Conservation (phyloP, 2,797 vertebrate genomes). For the Hemibagrus guttatus region DNA sequence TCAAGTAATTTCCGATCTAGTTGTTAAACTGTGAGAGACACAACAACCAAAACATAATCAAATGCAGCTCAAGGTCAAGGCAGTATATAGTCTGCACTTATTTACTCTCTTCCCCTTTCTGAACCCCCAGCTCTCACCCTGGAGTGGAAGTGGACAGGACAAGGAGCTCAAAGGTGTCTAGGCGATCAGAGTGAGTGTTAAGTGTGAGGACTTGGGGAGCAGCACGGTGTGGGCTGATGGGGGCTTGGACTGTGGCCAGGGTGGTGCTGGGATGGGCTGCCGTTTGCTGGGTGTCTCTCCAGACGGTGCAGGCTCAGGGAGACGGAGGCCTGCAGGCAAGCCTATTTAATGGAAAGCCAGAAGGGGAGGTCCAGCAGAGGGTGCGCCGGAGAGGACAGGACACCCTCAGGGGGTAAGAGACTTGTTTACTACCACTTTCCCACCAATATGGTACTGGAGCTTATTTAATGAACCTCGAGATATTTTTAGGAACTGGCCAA, state of each 20-base stretch:
- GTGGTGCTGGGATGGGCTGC: slow-evolving; percentile 83
- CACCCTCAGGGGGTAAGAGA: slow-evolving; percentile 85
- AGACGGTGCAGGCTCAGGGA: slow-evolving; percentile 67
- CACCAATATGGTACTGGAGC: neutral
- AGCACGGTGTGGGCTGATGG: slow-evolving; percentile 73
- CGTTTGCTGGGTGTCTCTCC: slow-evolving; percentile 66
- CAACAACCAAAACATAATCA: neutral
- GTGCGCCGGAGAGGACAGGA: slow-evolving; percentile 90
- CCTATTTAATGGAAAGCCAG: slow-evolving; percentile 72
- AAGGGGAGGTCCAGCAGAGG: slow-evolving; percentile 79
- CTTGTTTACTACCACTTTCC: slow-evolving; percentile 14
- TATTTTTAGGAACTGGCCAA: too few relatives aligned
- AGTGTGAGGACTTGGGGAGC: slow-evolving; percentile 49
- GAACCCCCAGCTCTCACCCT: slow-evolving; percentile 61
- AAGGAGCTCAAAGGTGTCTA: slow-evolving; percentile 32
- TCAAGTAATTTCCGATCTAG: neutral
- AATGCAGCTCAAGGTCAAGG: neutral
- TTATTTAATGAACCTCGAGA: neutral
- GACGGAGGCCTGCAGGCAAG: slow-evolving; percentile 78
- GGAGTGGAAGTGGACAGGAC: slow-evolving; percentile 63
- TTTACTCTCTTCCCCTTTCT: slow-evolving; percentile 26
- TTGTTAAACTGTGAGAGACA: neutral
- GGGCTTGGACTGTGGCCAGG: slow-evolving; percentile 74
- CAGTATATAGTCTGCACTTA: neutral
- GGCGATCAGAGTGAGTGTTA: slow-evolving; percentile 32